These are phyloP conservation scores for Drosophila lowei DNA, from an alignment of 1,140 invertebrate genomes.

Conservation along the genomic window DNA sequence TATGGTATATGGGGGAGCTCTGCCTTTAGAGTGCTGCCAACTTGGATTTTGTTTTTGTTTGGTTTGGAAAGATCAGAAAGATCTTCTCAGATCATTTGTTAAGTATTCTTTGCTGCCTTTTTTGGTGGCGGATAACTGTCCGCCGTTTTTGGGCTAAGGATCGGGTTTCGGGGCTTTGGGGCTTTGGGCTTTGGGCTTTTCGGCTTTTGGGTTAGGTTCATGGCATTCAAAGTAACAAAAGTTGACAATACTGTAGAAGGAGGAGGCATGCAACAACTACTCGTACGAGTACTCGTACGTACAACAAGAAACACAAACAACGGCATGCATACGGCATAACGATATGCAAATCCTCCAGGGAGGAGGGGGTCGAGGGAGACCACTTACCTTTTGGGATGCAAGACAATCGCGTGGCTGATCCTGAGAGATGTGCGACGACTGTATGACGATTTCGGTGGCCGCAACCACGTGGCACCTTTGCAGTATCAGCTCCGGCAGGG, in stretches of 20 bases:
- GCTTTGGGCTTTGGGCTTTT: neutral
- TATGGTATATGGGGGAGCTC: constrained; percentile 14
- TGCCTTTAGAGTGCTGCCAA: constrained; percentile 49
- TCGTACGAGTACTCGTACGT: constrained; percentile 17
- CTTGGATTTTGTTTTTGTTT: constrained; percentile 12
- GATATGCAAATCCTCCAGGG: constrained; percentile 33
- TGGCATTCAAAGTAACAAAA: constrained; percentile 22
- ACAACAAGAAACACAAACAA: constrained; percentile 47
- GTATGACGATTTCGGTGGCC: constrained; percentile 56
- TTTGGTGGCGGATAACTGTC: neutral
- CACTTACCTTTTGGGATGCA: constrained; percentile 76
- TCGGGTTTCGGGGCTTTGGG: neutral
- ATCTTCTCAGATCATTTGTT: constrained; percentile 23
- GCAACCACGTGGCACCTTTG: constrained; percentile 57
- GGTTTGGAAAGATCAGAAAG: constrained; percentile 4
- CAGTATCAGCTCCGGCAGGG: constrained; percentile 27
- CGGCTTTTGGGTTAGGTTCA: constrained; percentile 13
- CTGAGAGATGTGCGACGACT: constrained; percentile 31
- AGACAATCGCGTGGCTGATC: constrained; percentile 79
- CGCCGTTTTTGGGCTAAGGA: neutral
- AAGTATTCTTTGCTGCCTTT: constrained; percentile 35
- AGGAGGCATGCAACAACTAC: constrained; percentile 42
- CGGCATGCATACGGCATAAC: constrained; percentile 18
- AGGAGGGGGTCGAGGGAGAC: neutral
- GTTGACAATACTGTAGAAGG: constrained; percentile 69